Conservation (phyloP, 2,888 invertebrate genomes). For the Salpingus planirostris region DNA sequence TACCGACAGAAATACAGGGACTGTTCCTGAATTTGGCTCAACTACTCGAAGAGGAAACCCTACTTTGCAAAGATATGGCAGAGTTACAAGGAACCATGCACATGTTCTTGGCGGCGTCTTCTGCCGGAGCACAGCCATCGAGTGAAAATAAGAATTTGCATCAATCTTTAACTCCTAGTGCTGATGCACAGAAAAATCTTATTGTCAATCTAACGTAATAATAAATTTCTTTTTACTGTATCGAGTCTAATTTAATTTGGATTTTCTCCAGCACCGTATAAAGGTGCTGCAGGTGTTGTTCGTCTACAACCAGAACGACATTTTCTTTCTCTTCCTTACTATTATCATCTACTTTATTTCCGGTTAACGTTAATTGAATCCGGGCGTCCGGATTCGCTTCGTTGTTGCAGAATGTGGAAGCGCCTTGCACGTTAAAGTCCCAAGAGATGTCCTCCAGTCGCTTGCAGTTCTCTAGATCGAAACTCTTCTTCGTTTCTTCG, state of each 20-base stretch:
- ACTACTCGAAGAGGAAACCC: conserved; percentile 58
- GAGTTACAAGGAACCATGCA: conserved; percentile 63
- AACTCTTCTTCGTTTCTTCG: conserved; percentile 44
- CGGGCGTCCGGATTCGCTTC: conserved; percentile 43
- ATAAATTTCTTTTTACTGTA: conserved; percentile 2
- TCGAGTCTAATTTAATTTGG: too few relatives aligned
- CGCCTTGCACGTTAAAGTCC: conserved; percentile 48
- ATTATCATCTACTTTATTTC: conserved; percentile 21
- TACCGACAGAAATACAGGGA: conserved; percentile 56
- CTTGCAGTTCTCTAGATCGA: conserved; percentile 43
- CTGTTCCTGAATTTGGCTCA: conserved; percentile 53
- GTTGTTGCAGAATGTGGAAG: conserved; percentile 42
- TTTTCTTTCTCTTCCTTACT: conserved; percentile 29
- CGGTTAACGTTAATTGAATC: conserved; percentile 42
- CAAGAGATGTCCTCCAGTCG: conserved; percentile 47
- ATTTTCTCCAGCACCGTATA: conserved; percentile 50
- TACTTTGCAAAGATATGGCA: conserved; percentile 54
- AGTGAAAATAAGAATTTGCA: conserved; percentile 14
- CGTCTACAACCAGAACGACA: conserved; percentile 45
- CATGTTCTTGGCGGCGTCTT: conserved; percentile 55
- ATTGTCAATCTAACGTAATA: conserved; percentile 45
- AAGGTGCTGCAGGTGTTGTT: conserved; percentile 43
- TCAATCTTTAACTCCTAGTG: conserved; percentile 31
- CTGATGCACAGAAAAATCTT: conserved; percentile 48
- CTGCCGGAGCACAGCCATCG: conserved; percentile 34